Base-by-base conservation (phyloP, 2,888 invertebrate species). In the Ichneumoninae sp. region DNA sequence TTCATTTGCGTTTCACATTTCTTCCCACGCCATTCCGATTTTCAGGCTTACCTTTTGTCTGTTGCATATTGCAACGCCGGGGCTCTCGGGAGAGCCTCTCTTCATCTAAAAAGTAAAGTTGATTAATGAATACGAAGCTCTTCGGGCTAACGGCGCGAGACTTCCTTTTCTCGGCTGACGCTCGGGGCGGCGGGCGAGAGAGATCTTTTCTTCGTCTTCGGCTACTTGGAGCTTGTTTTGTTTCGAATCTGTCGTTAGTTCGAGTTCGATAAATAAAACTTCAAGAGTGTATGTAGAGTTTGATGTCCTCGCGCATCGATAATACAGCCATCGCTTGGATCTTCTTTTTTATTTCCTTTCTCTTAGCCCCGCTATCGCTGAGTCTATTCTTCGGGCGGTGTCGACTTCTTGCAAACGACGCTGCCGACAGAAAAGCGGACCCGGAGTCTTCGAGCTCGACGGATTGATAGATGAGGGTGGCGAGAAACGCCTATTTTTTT, bases 401-500 rank as follows among this genome's bases (percentile, higher is more conserved):
- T 76, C 36, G 54, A 40, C 40, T 62, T 75, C 83, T 54, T 57
- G 74, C 54, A 47, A 70, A 83, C 80, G 66, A 71, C 16, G 57
- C 57, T 60, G 22, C 44, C 54, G 74, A 62, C 57, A 50, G 78
- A 75, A 69, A 54, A 76, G 75, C 71, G 70, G 74, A 69, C 57
- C n/a, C 54, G 54, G 36, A 44, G 52, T 16, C 33, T 33, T 8
- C 13, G 26, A 30, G 19, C 60, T 22, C 8, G 30, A 30, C 36
- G 54, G 44, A 62, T 83, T 80, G 80, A 80, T 80, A 54, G 76
- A 80, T 80, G 83, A 82, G 72, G 40, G 26, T 44, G 47, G 30
- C 62, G 30, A 36, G 3, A 57, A 16, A 36, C 5, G 57, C 68
- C 47, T 22, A 22, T 22, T 62, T 74, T 36, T 54, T 47, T 26